These are phyloP conservation scores for Uloborus plumipes DNA, from an alignment of 2,888 invertebrate species.

Conservation along the genomic window DNA sequence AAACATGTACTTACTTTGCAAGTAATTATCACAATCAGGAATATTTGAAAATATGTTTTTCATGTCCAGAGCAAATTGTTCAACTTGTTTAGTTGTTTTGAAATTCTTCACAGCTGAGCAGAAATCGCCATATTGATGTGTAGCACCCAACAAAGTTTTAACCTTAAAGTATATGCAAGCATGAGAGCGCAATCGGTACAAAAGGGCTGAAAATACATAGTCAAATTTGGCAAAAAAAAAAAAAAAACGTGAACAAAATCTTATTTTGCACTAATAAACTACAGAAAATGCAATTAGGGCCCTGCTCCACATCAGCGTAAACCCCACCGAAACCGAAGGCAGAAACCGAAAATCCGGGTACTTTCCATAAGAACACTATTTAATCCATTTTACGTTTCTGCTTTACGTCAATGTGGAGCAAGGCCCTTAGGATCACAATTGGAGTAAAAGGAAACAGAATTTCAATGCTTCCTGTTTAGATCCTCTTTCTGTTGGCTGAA, in stretches of 20 bases:
- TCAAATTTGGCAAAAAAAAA: background rate
- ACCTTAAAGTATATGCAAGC: conserved; percentile 13
- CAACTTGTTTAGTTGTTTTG: conserved; percentile 45
- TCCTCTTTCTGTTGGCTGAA: too few relatives aligned
- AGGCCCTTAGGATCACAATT: too few relatives aligned
- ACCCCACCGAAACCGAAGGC: too few relatives aligned
- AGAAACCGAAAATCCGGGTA: too few relatives aligned
- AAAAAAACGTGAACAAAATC: background rate
- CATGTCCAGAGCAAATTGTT: conserved; percentile 43
- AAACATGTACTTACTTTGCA: conserved; percentile 40
- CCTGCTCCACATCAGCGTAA: too few relatives aligned
- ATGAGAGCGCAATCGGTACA: background rate
- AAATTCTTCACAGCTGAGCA: conserved; percentile 50
- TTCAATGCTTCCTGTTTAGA: too few relatives aligned
- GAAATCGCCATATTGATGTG: conserved; percentile 48
- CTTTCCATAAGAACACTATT: too few relatives aligned
- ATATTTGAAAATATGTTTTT: conserved; percentile 27
- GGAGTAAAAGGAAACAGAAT: too few relatives aligned
- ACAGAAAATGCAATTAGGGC: background rate
- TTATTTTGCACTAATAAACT: background rate
- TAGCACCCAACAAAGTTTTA: conserved; percentile 28
- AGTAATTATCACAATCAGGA: conserved; percentile 31
- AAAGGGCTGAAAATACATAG: background rate
- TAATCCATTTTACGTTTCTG: too few relatives aligned
- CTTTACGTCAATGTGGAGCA: too few relatives aligned